Conservation (phyloP, 2,888 invertebrate species). For the Ypsolopha sequella region DNA sequence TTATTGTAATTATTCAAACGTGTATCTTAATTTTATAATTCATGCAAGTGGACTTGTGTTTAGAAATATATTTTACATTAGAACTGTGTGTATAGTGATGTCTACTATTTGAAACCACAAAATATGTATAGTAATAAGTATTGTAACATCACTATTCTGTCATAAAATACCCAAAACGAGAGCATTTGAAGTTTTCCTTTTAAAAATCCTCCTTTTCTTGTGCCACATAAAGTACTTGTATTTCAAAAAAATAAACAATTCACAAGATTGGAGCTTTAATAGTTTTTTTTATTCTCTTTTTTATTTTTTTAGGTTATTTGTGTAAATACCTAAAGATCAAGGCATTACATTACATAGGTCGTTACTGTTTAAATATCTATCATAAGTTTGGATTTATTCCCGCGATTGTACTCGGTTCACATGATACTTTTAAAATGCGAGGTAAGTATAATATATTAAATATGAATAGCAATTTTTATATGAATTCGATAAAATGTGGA, state of each 20-base stretch:
- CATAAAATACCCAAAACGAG: constrained; percentile 26
- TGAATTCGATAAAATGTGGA: constrained; percentile 17
- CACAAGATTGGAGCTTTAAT: constrained; percentile 47
- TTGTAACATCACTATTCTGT: constrained; percentile 38
- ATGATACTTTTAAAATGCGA: constrained; percentile 16
- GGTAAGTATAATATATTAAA: constrained; percentile 24
- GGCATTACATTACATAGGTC: constrained; percentile 25
- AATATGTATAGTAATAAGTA: neutral
- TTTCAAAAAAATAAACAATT: constrained; percentile 31
- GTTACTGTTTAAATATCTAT: constrained; percentile 26
- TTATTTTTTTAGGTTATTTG: constrained; percentile 38
- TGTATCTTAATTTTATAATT: neutral
- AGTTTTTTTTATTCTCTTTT: constrained; percentile 20
- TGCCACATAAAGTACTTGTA: constrained; percentile 38
- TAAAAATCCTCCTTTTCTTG: constrained; percentile 38
- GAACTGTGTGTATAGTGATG: neutral
- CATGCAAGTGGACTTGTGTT: neutral
- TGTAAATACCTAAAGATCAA: constrained; percentile 52
- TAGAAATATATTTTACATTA: neutral
- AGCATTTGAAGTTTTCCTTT: constrained; percentile 33
- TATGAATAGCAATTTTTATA: constrained; percentile 26
- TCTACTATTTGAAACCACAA: neutral
- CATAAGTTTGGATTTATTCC: constrained; percentile 31
- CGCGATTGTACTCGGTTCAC: constrained; percentile 25
- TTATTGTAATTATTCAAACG: neutral